These are phyloP conservation scores for Drosophila suboccidentalis DNA, from an alignment of 2,888 invertebrate genomes.

Conservation along the genomic window DNA sequence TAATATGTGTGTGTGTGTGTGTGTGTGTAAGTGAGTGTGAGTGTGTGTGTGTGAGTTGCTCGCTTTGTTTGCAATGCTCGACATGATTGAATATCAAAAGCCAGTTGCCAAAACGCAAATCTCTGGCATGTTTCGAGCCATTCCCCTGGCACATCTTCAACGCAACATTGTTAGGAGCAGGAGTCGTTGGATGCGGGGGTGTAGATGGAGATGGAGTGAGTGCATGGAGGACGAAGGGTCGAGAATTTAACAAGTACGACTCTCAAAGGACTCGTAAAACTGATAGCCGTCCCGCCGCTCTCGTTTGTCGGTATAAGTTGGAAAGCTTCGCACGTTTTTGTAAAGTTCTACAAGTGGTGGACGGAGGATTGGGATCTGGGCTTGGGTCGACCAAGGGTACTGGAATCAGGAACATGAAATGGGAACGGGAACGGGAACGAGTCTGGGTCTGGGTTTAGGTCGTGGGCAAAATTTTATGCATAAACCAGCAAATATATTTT, in stretches of 20 bases:
- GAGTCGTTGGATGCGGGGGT: background rate
- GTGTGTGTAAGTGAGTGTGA: constrained; percentile 24
- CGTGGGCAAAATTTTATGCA: constrained; percentile 55
- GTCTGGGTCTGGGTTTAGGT: constrained; percentile 16
- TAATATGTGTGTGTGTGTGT: constrained; percentile 17
- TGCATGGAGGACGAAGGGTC: constrained; percentile 29
- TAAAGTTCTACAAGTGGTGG: constrained; percentile 73
- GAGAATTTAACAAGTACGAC: constrained; percentile 71
- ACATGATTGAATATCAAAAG: constrained; percentile 80
- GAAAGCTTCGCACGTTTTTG: constrained; percentile 73
- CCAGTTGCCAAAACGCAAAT: constrained; percentile 73
- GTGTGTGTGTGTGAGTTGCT: constrained; percentile 35
- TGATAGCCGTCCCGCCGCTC: constrained; percentile 60
- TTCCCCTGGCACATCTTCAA: constrained; percentile 23
- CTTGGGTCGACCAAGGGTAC: constrained; percentile 19
- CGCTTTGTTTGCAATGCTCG: constrained; percentile 55
- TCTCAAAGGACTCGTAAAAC: constrained; percentile 78
- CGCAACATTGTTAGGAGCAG: constrained; percentile 37
- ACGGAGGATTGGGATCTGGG: constrained; percentile 38
- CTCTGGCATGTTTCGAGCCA: constrained; percentile 70
- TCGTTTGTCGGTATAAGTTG: constrained; percentile 49
- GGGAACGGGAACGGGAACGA: background rate
- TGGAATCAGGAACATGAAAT: no score
- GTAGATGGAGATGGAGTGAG: background rate
- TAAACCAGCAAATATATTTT: constrained; percentile 67